Conservation (phyloP, 37 sponge, comb jelly and placozoan genomes). For the Halisarca cf. caerulea region DNA sequence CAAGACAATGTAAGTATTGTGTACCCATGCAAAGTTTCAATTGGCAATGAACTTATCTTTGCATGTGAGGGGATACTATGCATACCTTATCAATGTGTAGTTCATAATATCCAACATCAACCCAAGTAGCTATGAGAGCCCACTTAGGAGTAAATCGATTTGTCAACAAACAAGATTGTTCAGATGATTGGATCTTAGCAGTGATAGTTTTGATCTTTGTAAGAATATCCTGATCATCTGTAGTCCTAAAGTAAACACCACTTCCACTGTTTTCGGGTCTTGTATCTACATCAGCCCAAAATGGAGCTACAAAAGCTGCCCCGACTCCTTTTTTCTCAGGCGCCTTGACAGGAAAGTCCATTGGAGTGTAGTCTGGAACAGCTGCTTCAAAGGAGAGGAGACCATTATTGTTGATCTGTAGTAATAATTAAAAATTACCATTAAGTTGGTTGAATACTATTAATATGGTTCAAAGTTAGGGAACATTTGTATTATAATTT, state of each 20-base stretch:
- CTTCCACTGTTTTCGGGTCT: not conserved
- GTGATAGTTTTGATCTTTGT: not conserved
- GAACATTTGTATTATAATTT: too few species aligned
- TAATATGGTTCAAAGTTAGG: too few species aligned
- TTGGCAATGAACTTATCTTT: too few species aligned
- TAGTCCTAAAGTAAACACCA: not conserved
- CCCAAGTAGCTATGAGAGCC: constrained; percentile 22
- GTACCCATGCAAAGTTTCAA: too few species aligned
- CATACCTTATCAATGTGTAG: not conserved
- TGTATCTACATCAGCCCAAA: constrained; percentile 27
- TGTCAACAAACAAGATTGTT: not conserved
- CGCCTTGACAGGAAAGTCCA: not conserved
- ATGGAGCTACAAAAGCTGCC: constrained; percentile 25
- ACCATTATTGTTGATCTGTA: constrained; percentile 28
- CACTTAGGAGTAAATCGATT: constrained; percentile 7
- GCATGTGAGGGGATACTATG: too few species aligned
- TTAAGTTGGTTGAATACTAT: too few species aligned
- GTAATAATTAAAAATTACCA: too few species aligned
- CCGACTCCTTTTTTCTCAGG: not conserved
- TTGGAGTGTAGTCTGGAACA: not conserved
- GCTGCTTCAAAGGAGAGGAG: constrained; percentile 16
- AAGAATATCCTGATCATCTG: not conserved
- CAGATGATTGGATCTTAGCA: too few species aligned
- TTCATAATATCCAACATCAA: constrained; percentile 3
- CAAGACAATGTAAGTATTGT: too few species aligned